phyloP scores from a whole-genome alignment of 1,140 invertebrate species.

The Marisa cornuarietis region DNA sequence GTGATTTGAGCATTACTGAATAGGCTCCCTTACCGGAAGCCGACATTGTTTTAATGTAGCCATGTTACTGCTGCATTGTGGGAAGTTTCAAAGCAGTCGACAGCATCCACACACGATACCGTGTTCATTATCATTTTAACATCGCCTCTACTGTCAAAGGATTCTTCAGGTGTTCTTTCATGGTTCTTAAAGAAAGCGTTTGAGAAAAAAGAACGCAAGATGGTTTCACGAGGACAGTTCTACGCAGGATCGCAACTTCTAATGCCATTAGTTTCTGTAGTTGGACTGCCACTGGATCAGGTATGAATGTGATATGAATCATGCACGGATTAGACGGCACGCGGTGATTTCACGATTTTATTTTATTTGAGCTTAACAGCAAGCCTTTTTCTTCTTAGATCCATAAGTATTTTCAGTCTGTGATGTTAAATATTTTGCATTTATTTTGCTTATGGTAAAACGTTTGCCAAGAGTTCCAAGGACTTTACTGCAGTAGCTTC shows the following conservation, averaged over 20 bases:
- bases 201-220: not conserved
- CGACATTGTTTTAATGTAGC: no score
- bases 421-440: not conserved
- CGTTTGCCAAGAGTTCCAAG: no score
- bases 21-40: not conserved
- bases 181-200: no score
- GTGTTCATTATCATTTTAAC: no score
- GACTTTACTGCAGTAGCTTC: no score
- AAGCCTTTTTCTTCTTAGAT: not conserved
- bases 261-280: conserved; percentile 30
- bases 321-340: not conserved
- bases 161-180: no score
- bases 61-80: no score
- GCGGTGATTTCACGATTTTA: not conserved
- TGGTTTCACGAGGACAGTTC: conserved; percentile 31
- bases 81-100: no score
- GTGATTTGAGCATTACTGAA: not conserved
- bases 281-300: conserved; percentile 45
- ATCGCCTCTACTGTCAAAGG: no score
- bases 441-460: no score
- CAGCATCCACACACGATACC: no score
- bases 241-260: conserved; percentile 43
- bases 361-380: not conserved
- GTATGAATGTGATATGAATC: conserved; percentile 20
- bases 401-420: not conserved